Evolutionary conservation across 2,888 invertebrate species (phyloP).

Genomic region (Thymelicus lineola): DNA sequence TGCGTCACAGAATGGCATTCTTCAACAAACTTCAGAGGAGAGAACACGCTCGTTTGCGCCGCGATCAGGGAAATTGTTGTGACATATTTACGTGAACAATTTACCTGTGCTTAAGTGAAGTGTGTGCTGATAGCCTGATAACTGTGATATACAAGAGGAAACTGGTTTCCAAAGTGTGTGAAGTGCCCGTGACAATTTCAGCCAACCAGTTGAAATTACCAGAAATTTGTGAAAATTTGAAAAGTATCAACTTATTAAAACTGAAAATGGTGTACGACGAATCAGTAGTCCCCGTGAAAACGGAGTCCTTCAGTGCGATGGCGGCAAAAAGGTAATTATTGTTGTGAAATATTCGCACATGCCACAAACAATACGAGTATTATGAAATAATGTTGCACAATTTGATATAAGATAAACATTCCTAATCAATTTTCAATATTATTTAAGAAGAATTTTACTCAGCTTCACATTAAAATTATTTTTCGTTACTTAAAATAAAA

Average conservation of each 20-base stretch:
- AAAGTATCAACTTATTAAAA: slow-evolving; percentile 64
- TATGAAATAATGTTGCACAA: slow-evolving; percentile 32
- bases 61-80: slow-evolving; percentile 77
- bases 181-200: slow-evolving; percentile 57
- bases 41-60: slow-evolving; percentile 57
- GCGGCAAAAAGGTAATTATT: slow-evolving; percentile 77
- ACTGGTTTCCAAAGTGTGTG: slow-evolving; percentile 22
- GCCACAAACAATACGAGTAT: slow-evolving; percentile 37
- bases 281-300: slow-evolving; percentile 74
- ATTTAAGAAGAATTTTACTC: too few species aligned
- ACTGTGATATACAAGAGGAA: slow-evolving; percentile 48
- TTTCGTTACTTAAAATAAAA: too few species aligned
- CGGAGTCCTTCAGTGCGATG: slow-evolving; percentile 77
- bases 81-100: slow-evolving; percentile 54
- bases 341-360: slow-evolving; percentile 40
- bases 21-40: slow-evolving; percentile 53
- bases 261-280: slow-evolving; percentile 73
- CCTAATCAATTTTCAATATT: too few species aligned
- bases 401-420: neutral
- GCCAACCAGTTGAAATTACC: slow-evolving; percentile 54
- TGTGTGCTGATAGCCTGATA: slow-evolving; percentile 49
- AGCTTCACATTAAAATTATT: too few species aligned
- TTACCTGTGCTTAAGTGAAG: slow-evolving; percentile 31
- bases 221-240: slow-evolving; percentile 67
- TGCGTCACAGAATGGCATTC: slow-evolving; percentile 59